Percentiles rank a stretch among this genome's conserved stretches.
Conservation (phyloP, 2,113 vertebrate genomes). For the Heterotilapia buettikoferi region DNA sequence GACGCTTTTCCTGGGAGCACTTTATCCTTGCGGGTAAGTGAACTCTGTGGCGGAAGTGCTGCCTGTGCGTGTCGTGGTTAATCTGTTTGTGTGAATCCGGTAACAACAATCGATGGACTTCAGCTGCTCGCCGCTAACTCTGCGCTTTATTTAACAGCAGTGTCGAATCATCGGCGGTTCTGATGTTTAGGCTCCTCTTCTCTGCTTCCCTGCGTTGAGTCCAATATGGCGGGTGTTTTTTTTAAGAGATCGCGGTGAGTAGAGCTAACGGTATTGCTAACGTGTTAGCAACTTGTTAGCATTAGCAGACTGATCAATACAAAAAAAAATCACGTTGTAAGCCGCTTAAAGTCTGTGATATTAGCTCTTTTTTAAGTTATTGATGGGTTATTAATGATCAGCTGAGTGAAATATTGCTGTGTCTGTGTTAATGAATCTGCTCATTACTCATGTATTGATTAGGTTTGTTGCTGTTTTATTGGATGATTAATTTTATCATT, state of each 20-base stretch:
- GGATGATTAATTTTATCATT: neutral
- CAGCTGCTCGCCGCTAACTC: too few species aligned
- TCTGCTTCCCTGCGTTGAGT: neutral
- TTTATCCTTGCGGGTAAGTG: neutral
- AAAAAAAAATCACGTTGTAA: neutral
- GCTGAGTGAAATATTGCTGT: neutral
- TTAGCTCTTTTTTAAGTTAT: neutral
- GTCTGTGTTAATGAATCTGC: neutral
- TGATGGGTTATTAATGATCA: neutral
- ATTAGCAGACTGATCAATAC: neutral
- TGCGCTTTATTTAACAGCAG: neutral
- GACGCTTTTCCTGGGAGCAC: neutral
- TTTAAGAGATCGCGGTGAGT: slow-evolving; percentile 1
- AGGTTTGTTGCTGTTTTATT: neutral
- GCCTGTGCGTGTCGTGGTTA: neutral
- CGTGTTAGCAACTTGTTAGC: neutral
- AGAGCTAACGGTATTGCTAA: neutral
- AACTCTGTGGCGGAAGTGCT: neutral
- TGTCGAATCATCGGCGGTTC: neutral
- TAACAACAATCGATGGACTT: neutral
- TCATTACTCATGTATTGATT: neutral
- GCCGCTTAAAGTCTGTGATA: neutral
- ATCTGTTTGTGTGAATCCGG: neutral
- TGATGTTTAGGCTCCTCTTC: neutral
- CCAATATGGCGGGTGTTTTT: neutral